Conservation (phyloP, 2,113 vertebrate species). For the Zootoca vivipara region DNA sequence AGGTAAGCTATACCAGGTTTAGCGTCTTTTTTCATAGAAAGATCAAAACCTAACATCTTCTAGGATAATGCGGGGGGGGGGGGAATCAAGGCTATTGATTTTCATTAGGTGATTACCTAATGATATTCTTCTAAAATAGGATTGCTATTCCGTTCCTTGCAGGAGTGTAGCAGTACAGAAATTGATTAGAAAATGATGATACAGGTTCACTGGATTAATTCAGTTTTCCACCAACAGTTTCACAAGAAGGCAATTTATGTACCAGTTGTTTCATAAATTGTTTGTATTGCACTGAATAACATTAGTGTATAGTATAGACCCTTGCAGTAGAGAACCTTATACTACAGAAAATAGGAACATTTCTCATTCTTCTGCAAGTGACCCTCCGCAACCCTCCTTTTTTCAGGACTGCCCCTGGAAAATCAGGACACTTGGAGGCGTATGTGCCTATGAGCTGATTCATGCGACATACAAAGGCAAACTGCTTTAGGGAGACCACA, state of each 20-base stretch:
- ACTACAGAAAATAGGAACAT: too few species aligned
- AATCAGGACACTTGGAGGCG: too few species aligned
- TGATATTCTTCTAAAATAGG: constrained; percentile 24
- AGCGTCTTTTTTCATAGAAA: not conserved
- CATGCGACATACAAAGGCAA: too few species aligned
- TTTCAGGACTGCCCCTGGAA: too few species aligned
- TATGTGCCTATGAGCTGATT: too few species aligned
- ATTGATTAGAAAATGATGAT: constrained; percentile 18
- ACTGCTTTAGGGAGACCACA: too few species aligned
- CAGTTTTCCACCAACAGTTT: constrained; percentile 15
- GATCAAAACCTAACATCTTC: not conserved
- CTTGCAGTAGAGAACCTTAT: too few species aligned
- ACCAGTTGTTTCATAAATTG: constrained; percentile 31
- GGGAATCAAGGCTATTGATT: not conserved
- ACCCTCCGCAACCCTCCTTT: too few species aligned
- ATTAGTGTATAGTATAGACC: not conserved
- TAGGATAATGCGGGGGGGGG: not conserved
- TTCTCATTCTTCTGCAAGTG: too few species aligned
- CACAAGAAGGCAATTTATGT: constrained; percentile 26
- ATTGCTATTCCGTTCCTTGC: constrained; percentile 5
- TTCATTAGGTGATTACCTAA: not conserved
- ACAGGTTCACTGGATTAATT: constrained; percentile 20
- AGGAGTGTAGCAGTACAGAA: constrained; percentile 29
- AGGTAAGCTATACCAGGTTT: not conserved
- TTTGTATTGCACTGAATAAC: not conserved